Base-by-base conservation (phyloP, 2,113 vertebrate genomes). In the Dasypus novemcinctus region DNA sequence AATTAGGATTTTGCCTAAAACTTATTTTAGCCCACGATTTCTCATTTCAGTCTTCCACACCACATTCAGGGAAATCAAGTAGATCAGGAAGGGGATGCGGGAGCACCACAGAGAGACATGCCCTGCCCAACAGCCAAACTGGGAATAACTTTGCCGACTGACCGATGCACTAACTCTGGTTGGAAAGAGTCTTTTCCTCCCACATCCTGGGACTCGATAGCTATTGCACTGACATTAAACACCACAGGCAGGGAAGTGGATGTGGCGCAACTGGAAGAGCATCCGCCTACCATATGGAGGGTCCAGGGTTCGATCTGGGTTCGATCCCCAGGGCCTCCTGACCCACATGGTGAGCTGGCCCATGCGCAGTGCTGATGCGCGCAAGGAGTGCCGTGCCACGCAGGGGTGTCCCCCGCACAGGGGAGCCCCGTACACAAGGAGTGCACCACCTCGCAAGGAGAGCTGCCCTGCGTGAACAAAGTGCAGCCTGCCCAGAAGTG, bases 81-180 rank as follows among this genome's bases (percentile, higher is more conserved):
- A 5, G 78, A 88, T 33, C 61, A 72, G 49, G 64, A n/a, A 4
- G 1, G 78, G 82, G 33, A 96, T 52, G 72, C n/a, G 9, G 4
- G 69, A 69, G 10, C 20, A 66, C n/a, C 63, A 38, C 5, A 61
- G 36, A 88, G 10, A 38, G n/a, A n/a, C n/a, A n/a, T n/a, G n/a
- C n/a, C 91, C 87, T 90, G 94, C 90, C 95, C 69, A 94, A 92
- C 23, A 85, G 92, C 81, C 95, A 66, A 71, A 31, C 66, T 13
- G 79, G 94, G 97, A 95, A 96, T 46, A 87, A 72, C 25, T 95
- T 72, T 97, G 93, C 92, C 97, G 97, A 97, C 93, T 90, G 54
- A 97, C 93, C 91, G 54, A 86, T 17, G 14, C 38, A 94, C 43
- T 4, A 86, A 83, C 76, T 59, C 23, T 7, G 4, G 23, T 23